These are phyloP conservation scores for Conus ventricosus DNA, from an alignment of 1,140 invertebrate species.

Conservation along the genomic window DNA sequence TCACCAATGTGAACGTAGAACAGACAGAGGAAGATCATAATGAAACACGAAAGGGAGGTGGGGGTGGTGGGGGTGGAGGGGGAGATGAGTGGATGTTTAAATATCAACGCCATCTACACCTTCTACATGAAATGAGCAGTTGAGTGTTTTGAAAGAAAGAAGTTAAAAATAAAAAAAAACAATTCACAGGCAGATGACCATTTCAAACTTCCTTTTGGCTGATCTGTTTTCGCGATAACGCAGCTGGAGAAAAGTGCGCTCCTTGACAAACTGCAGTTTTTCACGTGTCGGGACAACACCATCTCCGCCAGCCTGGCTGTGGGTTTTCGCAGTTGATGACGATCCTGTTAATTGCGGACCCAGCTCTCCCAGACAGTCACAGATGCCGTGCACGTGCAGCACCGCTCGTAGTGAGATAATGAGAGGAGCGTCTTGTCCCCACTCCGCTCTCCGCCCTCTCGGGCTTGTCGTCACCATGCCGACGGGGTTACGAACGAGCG, in stretches of 20 bases:
- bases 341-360: not conserved
- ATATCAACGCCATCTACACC: too few species aligned
- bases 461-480: not conserved
- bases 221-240: too few species aligned
- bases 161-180: too few species aligned
- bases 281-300: not conserved
- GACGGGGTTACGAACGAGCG: not conserved
- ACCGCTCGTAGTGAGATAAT: not conserved
- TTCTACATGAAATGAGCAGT: too few species aligned
- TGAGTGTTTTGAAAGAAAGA: too few species aligned
- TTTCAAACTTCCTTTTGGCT: too few species aligned
- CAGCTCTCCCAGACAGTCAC: not conserved
- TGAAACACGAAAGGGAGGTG: too few species aligned
- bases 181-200: too few species aligned
- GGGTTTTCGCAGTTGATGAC: not conserved
- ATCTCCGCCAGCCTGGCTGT: not conserved
- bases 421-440: not conserved
- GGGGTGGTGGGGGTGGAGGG: too few species aligned
- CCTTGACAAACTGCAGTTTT: not conserved
- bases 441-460: not conserved
- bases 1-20: too few species aligned
- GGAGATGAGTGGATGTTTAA: too few species aligned
- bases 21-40: too few species aligned
- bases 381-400: constrained; percentile 6
- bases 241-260: not conserved